Percentiles rank a stretch among this genome's conserved stretches.
Evolutionary conservation across 2,888 invertebrate species (phyloP).

Genomic region (Drosophila testacea): DNA sequence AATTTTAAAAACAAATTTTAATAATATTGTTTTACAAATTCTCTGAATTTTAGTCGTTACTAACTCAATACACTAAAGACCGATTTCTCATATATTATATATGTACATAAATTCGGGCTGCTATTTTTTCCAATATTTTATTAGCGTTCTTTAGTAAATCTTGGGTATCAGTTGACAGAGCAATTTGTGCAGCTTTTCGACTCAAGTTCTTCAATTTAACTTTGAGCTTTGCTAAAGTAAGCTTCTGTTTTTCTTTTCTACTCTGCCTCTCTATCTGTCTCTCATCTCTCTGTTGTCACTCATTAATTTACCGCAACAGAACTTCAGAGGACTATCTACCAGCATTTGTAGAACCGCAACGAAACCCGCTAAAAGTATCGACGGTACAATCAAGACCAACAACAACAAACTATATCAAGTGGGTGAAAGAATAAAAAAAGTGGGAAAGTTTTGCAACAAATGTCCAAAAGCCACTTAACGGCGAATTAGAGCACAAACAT

Average conservation of each 20-base stretch:
- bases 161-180: slow-evolving; percentile 25
- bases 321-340: slow-evolving; percentile 34
- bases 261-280: background rate
- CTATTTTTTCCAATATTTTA: background rate
- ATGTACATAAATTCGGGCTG: too few relatives aligned
- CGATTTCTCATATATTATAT: too few relatives aligned
- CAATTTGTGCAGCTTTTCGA: slow-evolving; percentile 36
- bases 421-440: slow-evolving; percentile 8
- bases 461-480: slow-evolving; percentile 79
- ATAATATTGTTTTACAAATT: too few relatives aligned
- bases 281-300: slow-evolving; percentile 26
- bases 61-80: too few relatives aligned
- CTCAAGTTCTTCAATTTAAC: slow-evolving; percentile 16
- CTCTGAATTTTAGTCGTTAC: too few relatives aligned
- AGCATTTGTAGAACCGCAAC: slow-evolving; percentile 46
- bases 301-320: slow-evolving; percentile 58
- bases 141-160: background rate
- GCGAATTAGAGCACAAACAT: slow-evolving; percentile 74
- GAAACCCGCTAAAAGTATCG: slow-evolving; percentile 50
- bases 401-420: slow-evolving; percentile 26
- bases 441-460: slow-evolving; percentile 68
- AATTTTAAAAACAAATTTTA: too few relatives aligned
- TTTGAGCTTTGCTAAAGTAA: slow-evolving; percentile 12
- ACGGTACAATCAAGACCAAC: slow-evolving; percentile 25
- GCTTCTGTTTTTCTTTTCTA: background rate